These are phyloP conservation scores for Anguilla megastoma DNA, from an alignment of 2,797 vertebrate genomes.

Conservation along the genomic window DNA sequence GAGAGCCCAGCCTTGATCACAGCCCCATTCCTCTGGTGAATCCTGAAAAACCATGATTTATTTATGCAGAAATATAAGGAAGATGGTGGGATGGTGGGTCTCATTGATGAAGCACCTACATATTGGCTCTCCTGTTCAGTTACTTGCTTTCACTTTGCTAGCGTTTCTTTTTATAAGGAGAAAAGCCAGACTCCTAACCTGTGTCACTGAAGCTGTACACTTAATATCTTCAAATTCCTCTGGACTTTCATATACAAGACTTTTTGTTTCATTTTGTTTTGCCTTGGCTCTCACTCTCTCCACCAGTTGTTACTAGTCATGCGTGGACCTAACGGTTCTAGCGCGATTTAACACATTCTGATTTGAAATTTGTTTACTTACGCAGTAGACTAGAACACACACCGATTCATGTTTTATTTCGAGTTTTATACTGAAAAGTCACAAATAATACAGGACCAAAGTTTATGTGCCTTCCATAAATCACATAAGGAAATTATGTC, in stretches of 20 bases:
- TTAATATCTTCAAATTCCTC: conserved; percentile 26
- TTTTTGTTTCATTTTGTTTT: conserved; percentile 10
- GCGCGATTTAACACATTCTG: conserved; percentile 38
- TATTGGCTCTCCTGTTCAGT: conserved; percentile 35
- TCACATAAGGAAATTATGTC: conserved; percentile 62
- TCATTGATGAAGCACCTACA: neutral
- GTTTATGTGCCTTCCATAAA: conserved; percentile 82
- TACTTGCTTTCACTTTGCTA: conserved; percentile 58
- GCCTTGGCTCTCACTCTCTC: conserved; percentile 19
- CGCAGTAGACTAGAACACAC: conserved; percentile 25
- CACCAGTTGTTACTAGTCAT: conserved; percentile 33
- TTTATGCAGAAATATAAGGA: conserved; percentile 27
- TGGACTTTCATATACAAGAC: conserved; percentile 30
- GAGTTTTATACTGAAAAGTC: conserved; percentile 62
- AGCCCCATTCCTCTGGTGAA: conserved; percentile 10
- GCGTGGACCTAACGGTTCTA: conserved; percentile 52
- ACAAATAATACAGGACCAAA: conserved; percentile 80
- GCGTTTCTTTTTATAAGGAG: conserved; percentile 55
- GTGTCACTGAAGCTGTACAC: conserved; percentile 42
- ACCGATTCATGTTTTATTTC: conserved; percentile 50
- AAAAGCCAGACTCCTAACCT: conserved; percentile 61
- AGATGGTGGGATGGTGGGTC: neutral
- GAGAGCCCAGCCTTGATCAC: conserved; percentile 24
- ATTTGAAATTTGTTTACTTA: conserved; percentile 22
- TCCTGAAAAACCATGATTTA: conserved; percentile 17